phyloP scores from a whole-genome alignment of 2,113 vertebrate genomes.

The Glareola pratincola region DNA sequence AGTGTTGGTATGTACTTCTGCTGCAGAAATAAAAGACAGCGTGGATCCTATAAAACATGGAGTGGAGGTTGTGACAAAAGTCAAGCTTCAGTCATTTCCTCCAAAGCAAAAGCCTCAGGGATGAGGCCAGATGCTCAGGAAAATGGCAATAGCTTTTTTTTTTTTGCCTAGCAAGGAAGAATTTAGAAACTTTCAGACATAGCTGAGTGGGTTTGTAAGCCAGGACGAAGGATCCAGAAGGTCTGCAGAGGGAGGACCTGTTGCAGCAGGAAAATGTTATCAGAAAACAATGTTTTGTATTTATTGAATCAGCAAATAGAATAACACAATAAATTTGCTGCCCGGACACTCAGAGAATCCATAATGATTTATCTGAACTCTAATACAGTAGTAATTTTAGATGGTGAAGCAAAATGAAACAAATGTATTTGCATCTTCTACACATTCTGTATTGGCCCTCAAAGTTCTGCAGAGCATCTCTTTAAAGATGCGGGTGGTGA shows the following conservation, averaged over 20 bases:
- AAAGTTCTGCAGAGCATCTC: background rate
- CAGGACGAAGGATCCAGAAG: background rate
- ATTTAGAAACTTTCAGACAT: background rate
- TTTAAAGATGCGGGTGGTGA: background rate
- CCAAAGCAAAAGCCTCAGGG: background rate
- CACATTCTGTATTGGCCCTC: fast-evolving
- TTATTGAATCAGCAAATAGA: background rate
- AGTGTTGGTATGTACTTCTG: fast-evolving
- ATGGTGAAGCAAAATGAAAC: background rate
- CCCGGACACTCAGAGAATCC: background rate
- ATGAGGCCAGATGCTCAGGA: background rate
- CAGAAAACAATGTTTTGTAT: background rate
- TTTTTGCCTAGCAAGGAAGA: background rate
- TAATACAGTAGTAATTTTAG: background rate
- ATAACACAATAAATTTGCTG: background rate
- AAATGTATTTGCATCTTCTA: background rate
- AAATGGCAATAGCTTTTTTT: background rate
- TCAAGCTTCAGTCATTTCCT: background rate
- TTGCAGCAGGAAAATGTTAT: background rate
- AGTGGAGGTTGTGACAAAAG: background rate
- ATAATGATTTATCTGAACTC: background rate
- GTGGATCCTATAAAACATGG: background rate
- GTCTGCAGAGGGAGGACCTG: background rate
- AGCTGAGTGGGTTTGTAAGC: background rate
- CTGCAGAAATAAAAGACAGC: background rate